A percentile compares a stretch with the other conserved stretches of the same genome.
phyloP scores from a whole-genome alignment of 2,888 invertebrate species.

The Habrosyne pyritoides region DNA sequence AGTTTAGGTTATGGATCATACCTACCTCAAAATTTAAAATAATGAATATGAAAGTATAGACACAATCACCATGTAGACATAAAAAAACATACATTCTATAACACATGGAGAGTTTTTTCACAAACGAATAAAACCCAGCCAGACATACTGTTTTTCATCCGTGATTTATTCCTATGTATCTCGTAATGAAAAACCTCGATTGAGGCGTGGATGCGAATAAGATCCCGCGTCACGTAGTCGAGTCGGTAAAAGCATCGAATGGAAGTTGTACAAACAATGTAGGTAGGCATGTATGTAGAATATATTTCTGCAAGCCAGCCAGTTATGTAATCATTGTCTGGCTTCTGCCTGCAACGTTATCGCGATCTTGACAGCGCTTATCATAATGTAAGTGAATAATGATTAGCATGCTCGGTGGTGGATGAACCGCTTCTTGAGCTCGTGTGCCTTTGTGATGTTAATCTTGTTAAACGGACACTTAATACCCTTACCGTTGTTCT shows the following conservation, averaged over 20 bases:
- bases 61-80: too few relatives aligned
- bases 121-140: too few relatives aligned
- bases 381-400: constrained; percentile 22
- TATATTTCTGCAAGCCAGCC: background rate
- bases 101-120: too few relatives aligned
- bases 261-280: constrained; percentile 10
- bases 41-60: too few relatives aligned
- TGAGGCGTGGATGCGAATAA: constrained; percentile 34
- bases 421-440: background rate
- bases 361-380: constrained; percentile 26
- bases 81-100: too few relatives aligned
- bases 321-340: constrained; percentile 28
- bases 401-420: background rate
- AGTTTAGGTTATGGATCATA: too few relatives aligned
- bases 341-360: constrained; percentile 13
- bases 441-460: constrained; percentile 21
- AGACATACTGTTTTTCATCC: too few relatives aligned
- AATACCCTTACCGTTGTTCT: background rate
- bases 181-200: constrained; percentile 26
- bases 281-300: constrained; percentile 5
- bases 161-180: background rate
- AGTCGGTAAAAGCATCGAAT: constrained; percentile 34
- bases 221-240: constrained; percentile 51
- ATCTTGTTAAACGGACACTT: constrained; percentile 12
- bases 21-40: too few relatives aligned